Base-by-base conservation (phyloP, 1,140 invertebrate genomes). In the Hetaerina americana region DNA sequence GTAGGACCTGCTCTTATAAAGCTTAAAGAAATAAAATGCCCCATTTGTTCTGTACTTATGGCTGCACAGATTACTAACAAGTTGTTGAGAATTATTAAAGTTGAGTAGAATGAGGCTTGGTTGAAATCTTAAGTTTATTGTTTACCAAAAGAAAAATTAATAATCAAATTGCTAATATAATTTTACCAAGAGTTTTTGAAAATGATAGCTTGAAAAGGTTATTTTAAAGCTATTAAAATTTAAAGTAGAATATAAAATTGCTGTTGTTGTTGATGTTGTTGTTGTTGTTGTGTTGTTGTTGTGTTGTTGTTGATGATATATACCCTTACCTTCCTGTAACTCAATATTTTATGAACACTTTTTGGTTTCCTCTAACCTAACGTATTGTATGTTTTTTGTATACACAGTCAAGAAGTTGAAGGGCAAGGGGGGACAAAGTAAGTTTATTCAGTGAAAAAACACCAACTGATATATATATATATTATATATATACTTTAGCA, bases 201-300 rank as follows among this genome's bases (percentile, higher is more conserved):
- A 57, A 57, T 5, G 2, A 18, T 57, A 57, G 40, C 10, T 40
- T 8, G 22, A 5, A 57, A 57, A 57, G 40, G 40, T 18, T 57
- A 1, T 5, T 57, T 57, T n/a, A n/a, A n/a, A n/a, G n/a, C n/a
- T n/a, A 5, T 57, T 49, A 15, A 68, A 69, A 72, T 27, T 71
- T 57, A 15, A 68, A 40, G 29, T 27, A 27, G 68, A 29, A 3
- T 57, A 18, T 18, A 57, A 69, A 6, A 25, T 24, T 68, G 69
- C 25, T 73, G 26, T 27, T 73, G 49, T 73, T 73, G 28, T 22
- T 57, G 27, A 31, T 28, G 72, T 28, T 70, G 69, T 66, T 69
- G 27, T 29, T 73, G 40, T 57, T 57, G 40, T 57, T 57, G n/a
- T n/a, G 40, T 57, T 57, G 40, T 57, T 57, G 40, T 57, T 57